A percentile compares a stretch with the other conserved stretches of the same genome.
Conservation (phyloP, 2,113 vertebrate genomes). For the Chaetodon auriga region DNA sequence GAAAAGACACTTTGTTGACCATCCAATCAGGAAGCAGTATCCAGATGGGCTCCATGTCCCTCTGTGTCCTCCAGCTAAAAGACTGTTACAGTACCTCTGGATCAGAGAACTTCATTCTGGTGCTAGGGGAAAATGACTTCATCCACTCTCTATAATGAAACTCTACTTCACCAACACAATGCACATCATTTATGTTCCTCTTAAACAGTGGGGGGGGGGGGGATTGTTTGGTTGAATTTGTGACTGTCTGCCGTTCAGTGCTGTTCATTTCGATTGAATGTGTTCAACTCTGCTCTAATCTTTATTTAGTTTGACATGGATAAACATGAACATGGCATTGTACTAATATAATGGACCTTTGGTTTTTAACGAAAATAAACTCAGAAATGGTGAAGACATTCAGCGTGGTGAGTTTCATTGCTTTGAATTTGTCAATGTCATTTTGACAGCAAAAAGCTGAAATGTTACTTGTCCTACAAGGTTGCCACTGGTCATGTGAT, state of each 20-base stretch:
- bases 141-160: conserved; percentile 30
- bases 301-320: conserved; percentile 59
- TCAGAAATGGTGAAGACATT: conserved; percentile 47
- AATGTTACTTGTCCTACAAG: background rate
- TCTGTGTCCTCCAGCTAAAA: conserved; percentile 29
- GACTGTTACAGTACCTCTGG: conserved; percentile 69
- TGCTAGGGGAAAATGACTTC: conserved; percentile 17
- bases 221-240: conserved; percentile 39
- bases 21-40: conserved; percentile 66
- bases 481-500: background rate
- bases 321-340: conserved; percentile 14
- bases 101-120: conserved; percentile 39
- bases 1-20: conserved; percentile 70
- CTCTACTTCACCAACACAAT: background rate
- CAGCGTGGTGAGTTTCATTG: conserved; percentile 8
- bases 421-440: background rate
- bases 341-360: conserved; percentile 54
- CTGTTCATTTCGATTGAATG: conserved; percentile 56
- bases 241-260: conserved; percentile 53
- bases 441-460: conserved; percentile 13
- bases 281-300: conserved; percentile 38
- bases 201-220: background rate
- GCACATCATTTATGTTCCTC: conserved; percentile 23
- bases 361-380: conserved; percentile 78
- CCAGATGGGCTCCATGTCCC: conserved; percentile 60